Evolutionary conservation across 2,113 vertebrate species (phyloP).

Genomic region (Solea solea): DNA sequence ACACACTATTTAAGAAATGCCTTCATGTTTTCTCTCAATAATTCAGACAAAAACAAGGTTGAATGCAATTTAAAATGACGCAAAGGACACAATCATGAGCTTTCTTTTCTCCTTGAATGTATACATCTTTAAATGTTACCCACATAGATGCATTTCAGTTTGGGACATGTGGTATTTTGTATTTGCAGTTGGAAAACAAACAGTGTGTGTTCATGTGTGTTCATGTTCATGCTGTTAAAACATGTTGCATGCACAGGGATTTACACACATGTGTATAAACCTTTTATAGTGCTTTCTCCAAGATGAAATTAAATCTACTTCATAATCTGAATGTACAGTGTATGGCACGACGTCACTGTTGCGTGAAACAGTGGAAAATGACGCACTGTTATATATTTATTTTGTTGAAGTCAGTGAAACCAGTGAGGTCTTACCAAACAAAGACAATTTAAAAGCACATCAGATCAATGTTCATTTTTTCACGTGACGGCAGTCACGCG

Average conservation of each 20-base stretch:
- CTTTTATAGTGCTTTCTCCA: slow-evolving; percentile 44
- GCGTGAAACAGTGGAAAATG: too few relatives aligned
- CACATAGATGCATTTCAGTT: too few relatives aligned
- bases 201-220: neutral
- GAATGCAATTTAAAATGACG: too few relatives aligned
- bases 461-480: neutral
- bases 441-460: neutral
- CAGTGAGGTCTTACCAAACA: neutral
- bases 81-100: too few relatives aligned
- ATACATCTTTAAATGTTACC: too few relatives aligned
- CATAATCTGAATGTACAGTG: slow-evolving; percentile 50
- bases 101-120: too few relatives aligned
- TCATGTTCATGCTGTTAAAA: slow-evolving; percentile 19
- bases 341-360: slow-evolving; percentile 4
- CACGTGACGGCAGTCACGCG: neutral
- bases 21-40: too few relatives aligned
- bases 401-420: neutral
- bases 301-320: slow-evolving; percentile 49
- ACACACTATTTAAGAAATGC: too few relatives aligned
- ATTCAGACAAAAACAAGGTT: too few relatives aligned
- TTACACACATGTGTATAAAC: slow-evolving; percentile 48
- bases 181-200: neutral
- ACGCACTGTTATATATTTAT: too few relatives aligned
- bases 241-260: slow-evolving; percentile 53
- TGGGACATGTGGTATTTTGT: too few relatives aligned